Percentiles rank a stretch among this genome's conserved stretches.
Conservation (phyloP, 64 coral and sea anemone genomes). For the Anthopleura sola region DNA sequence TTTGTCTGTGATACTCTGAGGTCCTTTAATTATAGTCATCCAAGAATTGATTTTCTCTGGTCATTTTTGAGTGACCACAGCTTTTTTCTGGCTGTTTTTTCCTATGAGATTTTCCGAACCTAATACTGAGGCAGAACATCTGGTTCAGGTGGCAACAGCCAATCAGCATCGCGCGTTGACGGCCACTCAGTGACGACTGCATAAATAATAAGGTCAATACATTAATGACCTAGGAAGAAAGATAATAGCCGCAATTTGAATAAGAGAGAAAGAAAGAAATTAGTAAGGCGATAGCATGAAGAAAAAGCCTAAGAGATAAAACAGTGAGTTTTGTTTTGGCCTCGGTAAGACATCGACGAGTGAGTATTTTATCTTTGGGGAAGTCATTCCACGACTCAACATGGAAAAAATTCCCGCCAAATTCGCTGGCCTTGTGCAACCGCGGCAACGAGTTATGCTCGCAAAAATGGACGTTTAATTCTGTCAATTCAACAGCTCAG, state of each 20-base stretch:
- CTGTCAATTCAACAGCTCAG: constrained; percentile 56
- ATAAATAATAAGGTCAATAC: constrained; percentile 77
- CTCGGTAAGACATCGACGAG: neutral
- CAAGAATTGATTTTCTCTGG: neutral
- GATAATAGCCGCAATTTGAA: constrained; percentile 74
- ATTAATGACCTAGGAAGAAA: constrained; percentile 58
- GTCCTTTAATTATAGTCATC: neutral
- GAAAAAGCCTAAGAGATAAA: neutral
- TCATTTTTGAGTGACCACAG: neutral
- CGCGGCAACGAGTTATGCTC: constrained; percentile 74
- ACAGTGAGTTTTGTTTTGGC: neutral
- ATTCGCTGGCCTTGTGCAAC: constrained; percentile 32
- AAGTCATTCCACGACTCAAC: neutral
- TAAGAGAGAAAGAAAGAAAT: constrained; percentile 60
- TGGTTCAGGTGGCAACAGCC: constrained; percentile 96
- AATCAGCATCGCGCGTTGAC: constrained; percentile 39
- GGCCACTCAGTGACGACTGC: constrained; percentile 37
- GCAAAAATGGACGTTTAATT: constrained; percentile 71
- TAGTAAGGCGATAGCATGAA: constrained; percentile 53
- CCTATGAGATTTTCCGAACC: constrained; percentile 86
- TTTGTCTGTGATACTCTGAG: neutral
- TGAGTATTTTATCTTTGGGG: neutral
- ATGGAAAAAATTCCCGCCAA: neutral
- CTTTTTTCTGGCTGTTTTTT: constrained; percentile 47
- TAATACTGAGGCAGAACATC: constrained; percentile 66